These are phyloP conservation scores for Stenoptilia bipunctidactyla DNA, from an alignment of 2,888 invertebrate genomes.

Conservation along the genomic window DNA sequence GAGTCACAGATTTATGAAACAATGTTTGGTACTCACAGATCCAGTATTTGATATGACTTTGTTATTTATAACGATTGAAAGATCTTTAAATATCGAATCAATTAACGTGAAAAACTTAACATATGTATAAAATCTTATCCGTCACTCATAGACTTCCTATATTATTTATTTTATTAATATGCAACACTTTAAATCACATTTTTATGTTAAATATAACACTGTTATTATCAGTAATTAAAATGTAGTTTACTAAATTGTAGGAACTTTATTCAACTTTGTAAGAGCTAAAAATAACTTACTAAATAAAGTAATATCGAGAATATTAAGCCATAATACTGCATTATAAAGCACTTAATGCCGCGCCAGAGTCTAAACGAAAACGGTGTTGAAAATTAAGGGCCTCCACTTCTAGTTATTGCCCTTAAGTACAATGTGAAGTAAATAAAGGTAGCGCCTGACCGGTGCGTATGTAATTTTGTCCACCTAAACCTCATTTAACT, in stretches of 20 bases:
- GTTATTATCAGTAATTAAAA: background rate
- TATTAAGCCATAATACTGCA: conserved; percentile 25
- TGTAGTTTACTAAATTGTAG: no score
- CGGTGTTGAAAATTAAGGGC: conserved; percentile 53
- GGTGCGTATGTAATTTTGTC: conserved; percentile 59
- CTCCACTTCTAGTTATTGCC: conserved; percentile 57
- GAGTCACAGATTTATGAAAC: background rate
- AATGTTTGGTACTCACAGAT: background rate
- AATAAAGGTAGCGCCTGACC: conserved; percentile 56
- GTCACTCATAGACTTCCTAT: no score
- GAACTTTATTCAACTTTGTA: no score
- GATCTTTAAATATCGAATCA: background rate
- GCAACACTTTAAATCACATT: no score
- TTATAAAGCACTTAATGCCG: conserved; percentile 40
- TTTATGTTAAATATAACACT: background rate
- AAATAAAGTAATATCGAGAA: conserved; percentile 27
- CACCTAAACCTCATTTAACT: conserved; percentile 61
- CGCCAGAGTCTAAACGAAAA: conserved; percentile 37
- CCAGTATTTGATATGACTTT: background rate
- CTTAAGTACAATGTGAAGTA: conserved; percentile 68
- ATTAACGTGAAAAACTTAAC: background rate
- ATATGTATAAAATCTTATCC: no score
- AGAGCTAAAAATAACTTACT: background rate
- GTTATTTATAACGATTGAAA: background rate
- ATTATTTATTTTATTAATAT: no score